A percentile compares a stretch with the other conserved stretches of the same genome.
Conservation (phyloP, 2,888 invertebrate genomes). For the Macrophya alboannulata region DNA sequence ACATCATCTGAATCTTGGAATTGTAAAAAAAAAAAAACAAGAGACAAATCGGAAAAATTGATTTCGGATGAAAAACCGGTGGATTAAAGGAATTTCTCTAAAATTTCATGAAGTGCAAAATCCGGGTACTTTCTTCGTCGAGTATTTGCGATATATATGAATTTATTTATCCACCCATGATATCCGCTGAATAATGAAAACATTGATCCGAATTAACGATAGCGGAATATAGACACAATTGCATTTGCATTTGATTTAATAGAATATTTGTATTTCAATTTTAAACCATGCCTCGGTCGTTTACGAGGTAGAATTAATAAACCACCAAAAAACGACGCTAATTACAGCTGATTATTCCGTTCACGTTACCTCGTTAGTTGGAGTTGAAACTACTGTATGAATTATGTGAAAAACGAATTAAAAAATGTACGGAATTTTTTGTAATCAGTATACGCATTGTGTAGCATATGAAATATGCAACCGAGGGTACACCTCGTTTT, state of each 20-base stretch:
- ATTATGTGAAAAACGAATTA: neutral
- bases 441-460: neutral
- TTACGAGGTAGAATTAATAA: neutral
- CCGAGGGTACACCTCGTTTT: no score
- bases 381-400: neutral
- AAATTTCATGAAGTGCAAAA: no score
- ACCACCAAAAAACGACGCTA: neutral
- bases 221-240: neutral
- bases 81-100: no score
- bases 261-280: neutral
- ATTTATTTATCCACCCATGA: neutral
- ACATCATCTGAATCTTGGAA: no score
- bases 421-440: neutral
- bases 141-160: neutral
- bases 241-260: neutral
- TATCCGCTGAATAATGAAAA: neutral
- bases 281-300: neutral
- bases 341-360: neutral
- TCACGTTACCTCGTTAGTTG: neutral
- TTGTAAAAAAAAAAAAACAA: no score
- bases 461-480: no score
- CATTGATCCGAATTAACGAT: constrained; percentile 1
- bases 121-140: no score
- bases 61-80: no score
- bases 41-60: no score